Percentiles rank a stretch among this genome's conserved stretches.
phyloP scores from a whole-genome alignment of 2,888 invertebrate genomes.

The Cerastis rubricosa region DNA sequence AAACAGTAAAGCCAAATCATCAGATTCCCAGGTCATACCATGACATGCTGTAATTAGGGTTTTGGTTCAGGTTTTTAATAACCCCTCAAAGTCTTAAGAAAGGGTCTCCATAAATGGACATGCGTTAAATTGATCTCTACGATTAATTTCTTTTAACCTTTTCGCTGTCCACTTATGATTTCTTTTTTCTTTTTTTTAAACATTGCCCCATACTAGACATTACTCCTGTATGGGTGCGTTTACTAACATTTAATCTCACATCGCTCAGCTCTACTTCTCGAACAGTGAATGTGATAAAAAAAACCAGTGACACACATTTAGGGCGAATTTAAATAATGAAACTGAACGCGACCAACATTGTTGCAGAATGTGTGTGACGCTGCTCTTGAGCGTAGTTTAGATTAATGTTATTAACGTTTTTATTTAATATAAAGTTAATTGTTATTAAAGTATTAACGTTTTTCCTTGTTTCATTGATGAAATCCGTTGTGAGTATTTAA shows the following conservation, averaged over 20 bases:
- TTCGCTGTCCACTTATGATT: not conserved
- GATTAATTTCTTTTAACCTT: not conserved
- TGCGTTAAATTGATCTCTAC: not conserved
- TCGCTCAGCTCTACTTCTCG: too few species aligned
- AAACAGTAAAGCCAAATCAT: not conserved
- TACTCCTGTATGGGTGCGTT: too few species aligned
- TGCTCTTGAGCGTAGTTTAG: not conserved
- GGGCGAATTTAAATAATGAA: not conserved
- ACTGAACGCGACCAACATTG: conserved; percentile 1
- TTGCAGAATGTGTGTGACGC: not conserved
- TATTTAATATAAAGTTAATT: too few species aligned
- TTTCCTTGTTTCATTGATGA: too few species aligned
- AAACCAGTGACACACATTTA: too few species aligned
- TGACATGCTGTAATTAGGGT: not conserved
- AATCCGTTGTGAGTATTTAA: not conserved
- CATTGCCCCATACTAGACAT: too few species aligned
- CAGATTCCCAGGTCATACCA: not conserved
- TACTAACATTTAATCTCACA: too few species aligned
- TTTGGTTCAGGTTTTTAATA: not conserved
- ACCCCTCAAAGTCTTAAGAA: not conserved
- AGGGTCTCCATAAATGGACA: not conserved
- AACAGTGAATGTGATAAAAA: too few species aligned
- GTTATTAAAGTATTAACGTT: too few species aligned
- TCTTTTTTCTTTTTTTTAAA: too few species aligned
- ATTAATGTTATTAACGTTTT: too few species aligned